These are phyloP conservation scores for Pogona vitticeps DNA, from an alignment of 2,113 vertebrate species.

Conservation along the genomic window DNA sequence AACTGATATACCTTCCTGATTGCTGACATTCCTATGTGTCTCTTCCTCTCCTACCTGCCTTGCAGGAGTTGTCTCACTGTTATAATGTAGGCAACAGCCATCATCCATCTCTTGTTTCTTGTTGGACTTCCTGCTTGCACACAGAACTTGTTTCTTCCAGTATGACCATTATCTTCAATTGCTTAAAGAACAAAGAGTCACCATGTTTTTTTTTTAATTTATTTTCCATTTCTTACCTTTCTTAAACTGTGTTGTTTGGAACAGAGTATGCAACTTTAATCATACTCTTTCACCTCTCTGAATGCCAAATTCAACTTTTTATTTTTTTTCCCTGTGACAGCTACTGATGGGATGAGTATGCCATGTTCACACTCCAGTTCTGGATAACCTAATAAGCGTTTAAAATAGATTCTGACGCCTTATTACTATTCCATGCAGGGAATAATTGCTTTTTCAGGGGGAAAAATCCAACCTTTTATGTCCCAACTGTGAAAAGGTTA, in stretches of 20 bases:
- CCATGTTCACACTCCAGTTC: neutral
- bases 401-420: slow-evolving; percentile 58
- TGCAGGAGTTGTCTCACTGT: slow-evolving; percentile 35
- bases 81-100: slow-evolving; percentile 10
- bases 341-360: neutral
- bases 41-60: neutral
- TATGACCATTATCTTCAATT: neutral
- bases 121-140: slow-evolving; percentile 27
- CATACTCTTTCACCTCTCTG: neutral
- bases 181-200: neutral
- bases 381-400: slow-evolving; percentile 44
- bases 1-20: neutral
- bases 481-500: neutral
- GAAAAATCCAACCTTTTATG: slow-evolving; percentile 8
- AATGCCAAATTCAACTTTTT: slow-evolving; percentile 3
- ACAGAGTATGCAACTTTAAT: slow-evolving; percentile 19
- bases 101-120: slow-evolving; percentile 52
- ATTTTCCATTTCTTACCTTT: slow-evolving; percentile 26
- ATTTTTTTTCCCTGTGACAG: rapidly evolving
- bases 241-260: neutral
- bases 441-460: slow-evolving; percentile 52
- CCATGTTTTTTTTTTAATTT: neutral
- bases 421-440: slow-evolving; percentile 55
- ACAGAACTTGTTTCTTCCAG: neutral
- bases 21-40: neutral